Evolutionary conservation across 2,113 vertebrate genomes (phyloP), one percentile per base, ranked within the genome.

Genomic region (Ceyx cyanopectus): DNA sequence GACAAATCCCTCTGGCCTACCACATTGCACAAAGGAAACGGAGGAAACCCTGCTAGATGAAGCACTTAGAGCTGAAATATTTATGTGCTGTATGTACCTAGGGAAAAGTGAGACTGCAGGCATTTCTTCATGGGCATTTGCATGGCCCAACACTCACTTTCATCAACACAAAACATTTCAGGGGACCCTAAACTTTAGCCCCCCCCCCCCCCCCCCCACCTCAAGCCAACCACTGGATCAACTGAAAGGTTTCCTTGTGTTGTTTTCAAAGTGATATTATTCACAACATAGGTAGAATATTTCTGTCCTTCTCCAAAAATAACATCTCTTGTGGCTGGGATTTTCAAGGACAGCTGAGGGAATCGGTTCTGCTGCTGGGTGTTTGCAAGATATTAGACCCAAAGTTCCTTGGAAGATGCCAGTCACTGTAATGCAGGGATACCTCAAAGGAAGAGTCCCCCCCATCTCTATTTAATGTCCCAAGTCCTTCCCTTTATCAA

Each of bases 391-490:
- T n/a, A 43, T 8, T 56, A 62, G 32, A 80, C 85, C 17, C 43
- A 58, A 85, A 85, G 77, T 60, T 37, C 3, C 16, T 17, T 34
- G 48, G 56, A 87, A 91, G 73, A 63, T 29, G 5, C 27, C 19
- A 26, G 32, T 37, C 7, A 2, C 32, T n/a, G 10, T 37, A 1
- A 0, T 16, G 18, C 40, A 65, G 8, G 10, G 7, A 1, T 75
- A 70, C 18, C 30, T 70, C 46, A 73, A 75, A 48, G 23, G 17
- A 77, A 69, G 23, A 86, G 18, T 50, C 48, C 6, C 13, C 3
- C 12, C 17, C 27, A 51, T 11, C 14, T 14, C 23, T 66, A 6
- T 10, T 12, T 46, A 73, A 40, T 18, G 21, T 58, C 14, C 32
- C 14, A 16, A 81, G 14, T 34, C 26, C 18, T 61, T 24, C 34